Evolutionary conservation across 2,888 invertebrate species (phyloP).

Genomic region (Drosophila antonietae): DNA sequence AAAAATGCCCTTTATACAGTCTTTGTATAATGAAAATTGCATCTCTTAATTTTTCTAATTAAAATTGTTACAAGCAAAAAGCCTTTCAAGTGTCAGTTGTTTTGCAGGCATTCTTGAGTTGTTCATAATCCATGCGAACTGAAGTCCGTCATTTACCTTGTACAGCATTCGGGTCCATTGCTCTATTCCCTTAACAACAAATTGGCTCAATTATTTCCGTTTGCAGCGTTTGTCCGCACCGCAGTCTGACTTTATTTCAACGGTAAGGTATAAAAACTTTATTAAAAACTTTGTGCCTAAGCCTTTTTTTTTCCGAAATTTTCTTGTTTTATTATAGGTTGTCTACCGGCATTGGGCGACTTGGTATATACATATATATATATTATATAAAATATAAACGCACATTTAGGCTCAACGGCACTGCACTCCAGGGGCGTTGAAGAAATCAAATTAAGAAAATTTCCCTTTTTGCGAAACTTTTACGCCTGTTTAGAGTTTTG

Average conservation of each 20-base stretch:
- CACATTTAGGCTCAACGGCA: constrained; percentile 60
- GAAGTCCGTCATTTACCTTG: background rate
- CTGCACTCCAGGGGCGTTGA: constrained; percentile 73
- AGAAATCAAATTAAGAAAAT: constrained; percentile 80
- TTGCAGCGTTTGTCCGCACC: constrained; percentile 31
- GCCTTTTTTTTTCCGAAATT: constrained; percentile 54
- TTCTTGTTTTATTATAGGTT: constrained; percentile 51
- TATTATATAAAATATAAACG: constrained; percentile 68
- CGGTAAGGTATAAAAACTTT: constrained; percentile 74
- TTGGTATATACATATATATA: constrained; percentile 22
- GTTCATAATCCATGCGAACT: background rate
- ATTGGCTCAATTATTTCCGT: constrained; percentile 75
- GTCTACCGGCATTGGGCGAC: constrained; percentile 36
- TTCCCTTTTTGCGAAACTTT: constrained; percentile 67
- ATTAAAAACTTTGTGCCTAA: constrained; percentile 77
- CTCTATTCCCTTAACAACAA: constrained; percentile 65
- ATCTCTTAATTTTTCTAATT: background rate
- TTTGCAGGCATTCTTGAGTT: constrained; percentile 3
- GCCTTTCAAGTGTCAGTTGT: constrained; percentile 12
- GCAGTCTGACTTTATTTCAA: constrained; percentile 21
- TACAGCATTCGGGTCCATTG: constrained; percentile 35
- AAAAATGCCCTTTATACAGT: background rate
- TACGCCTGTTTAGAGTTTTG: constrained; percentile 73
- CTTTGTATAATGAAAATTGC: background rate
- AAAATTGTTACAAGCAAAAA: background rate